Evolutionary conservation across 2,888 invertebrate genomes (phyloP).

Genomic region (Microchrysa polita): DNA sequence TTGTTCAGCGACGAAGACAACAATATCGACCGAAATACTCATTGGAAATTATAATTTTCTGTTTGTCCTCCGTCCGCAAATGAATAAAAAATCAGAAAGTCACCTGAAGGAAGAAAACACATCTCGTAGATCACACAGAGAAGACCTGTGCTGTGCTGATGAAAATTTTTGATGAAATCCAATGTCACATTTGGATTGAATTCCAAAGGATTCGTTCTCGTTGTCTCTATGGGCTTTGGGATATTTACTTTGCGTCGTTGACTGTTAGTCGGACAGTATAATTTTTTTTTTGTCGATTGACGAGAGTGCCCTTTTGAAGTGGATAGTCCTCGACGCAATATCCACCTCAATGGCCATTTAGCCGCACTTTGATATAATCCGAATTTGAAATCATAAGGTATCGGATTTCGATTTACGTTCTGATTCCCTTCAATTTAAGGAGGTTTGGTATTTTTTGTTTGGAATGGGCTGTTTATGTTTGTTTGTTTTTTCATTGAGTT

Average conservation of each 20-base stretch:
- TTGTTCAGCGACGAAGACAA: no score
- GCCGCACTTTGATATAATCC: slow-evolving; percentile 28
- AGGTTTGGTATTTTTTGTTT: no score
- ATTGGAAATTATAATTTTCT: slow-evolving; percentile 38
- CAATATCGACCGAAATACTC: background rate
- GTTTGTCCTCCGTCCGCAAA: slow-evolving; percentile 17
- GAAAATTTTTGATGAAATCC: no score
- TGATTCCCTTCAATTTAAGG: background rate
- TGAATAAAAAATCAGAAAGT: background rate
- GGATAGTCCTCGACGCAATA: background rate
- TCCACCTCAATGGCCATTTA: slow-evolving; percentile 11
- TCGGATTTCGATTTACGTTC: background rate
- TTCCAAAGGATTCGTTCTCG: background rate
- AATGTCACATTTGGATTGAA: background rate
- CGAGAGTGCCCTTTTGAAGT: background rate
- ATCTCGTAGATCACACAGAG: background rate
- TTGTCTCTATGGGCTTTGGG: no score
- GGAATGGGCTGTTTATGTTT: background rate
- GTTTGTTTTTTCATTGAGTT: background rate
- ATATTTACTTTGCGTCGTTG: no score
- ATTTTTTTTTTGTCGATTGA: background rate
- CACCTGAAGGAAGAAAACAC: background rate
- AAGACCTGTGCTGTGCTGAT: no score
- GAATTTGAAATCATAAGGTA: slow-evolving; percentile 25
- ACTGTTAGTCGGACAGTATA: background rate